Evolutionary conservation across 1,140 invertebrate genomes (phyloP).

Genomic region (Chrysomallon squamiferum): DNA sequence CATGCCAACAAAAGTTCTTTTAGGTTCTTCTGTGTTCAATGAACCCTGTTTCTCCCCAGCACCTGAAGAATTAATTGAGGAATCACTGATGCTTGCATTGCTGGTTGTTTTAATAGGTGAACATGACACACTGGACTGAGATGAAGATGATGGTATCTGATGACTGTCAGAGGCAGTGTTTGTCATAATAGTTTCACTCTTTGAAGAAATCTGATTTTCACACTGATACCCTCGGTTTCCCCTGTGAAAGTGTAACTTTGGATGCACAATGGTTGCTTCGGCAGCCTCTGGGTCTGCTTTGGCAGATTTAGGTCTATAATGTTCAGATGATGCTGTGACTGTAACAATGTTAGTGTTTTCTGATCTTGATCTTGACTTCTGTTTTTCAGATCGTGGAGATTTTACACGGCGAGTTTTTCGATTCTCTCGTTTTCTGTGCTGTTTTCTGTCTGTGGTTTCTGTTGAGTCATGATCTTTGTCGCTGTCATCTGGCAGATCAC

Average conservation of each 20-base stretch:
- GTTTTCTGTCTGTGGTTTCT: constrained; percentile 29
- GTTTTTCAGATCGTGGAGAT: constrained; percentile 29
- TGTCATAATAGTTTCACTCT: too few species aligned
- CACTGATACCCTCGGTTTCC: too few species aligned
- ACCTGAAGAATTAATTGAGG: not conserved
- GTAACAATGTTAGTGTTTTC: constrained; percentile 1
- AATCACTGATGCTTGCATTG: not conserved
- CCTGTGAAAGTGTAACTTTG: too few species aligned
- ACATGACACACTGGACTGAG: not conserved
- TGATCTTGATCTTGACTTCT: not conserved
- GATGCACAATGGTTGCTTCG: constrained; percentile 13
- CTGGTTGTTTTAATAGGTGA: not conserved
- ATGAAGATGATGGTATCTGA: not conserved
- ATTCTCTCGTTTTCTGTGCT: constrained; percentile 15
- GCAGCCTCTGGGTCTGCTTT: constrained; percentile 17
- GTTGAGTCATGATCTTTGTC: constrained; percentile 39
- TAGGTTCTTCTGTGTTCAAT: not conserved
- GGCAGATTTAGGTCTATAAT: constrained; percentile 6
- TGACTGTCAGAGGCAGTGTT: not conserved
- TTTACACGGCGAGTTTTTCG: constrained; percentile 30
- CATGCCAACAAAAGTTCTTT: constrained; percentile 20
- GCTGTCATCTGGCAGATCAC: constrained; percentile 36
- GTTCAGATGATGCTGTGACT: too few species aligned
- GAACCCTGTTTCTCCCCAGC: too few species aligned
- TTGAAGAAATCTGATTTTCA: too few species aligned